Evolutionary conservation across 2,888 invertebrate species (phyloP), one percentile per base, ranked within the genome.

Genomic region (Drosophila nr. perissopoda): DNA sequence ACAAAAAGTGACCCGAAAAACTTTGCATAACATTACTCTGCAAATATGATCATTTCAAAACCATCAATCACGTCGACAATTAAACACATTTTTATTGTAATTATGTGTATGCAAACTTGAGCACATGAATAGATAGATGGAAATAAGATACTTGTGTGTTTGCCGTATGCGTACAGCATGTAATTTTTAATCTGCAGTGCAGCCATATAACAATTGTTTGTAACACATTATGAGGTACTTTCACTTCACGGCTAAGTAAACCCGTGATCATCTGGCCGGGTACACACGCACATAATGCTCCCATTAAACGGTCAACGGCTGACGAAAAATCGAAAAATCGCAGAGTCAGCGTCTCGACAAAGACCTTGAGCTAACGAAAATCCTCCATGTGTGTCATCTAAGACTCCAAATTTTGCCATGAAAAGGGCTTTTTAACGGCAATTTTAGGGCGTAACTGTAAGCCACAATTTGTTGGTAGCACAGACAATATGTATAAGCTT

Each of bases 11-110:
- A 66, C 59, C 51, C 54, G 25, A 69, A 72, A 68, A 67, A 60
- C 87, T 86, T 83, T 89, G 88, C 86, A 88, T 83, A 87, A 87
- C 77, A 76, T 87, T 90, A 87, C 88, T 64, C 73, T 49, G 88
- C 87, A 76, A 66, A 74, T 66, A 58, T 51, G 64, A 61, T 66
- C 63, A 74, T 51, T 54, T 60, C 18, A 42, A 62, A 60, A 62
- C 66, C 80, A 85, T 85, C 85, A 85, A 85, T 85, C 85, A 85
- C 52, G 67, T 40, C 56, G 62, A 65, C 75, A 89, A 89, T 87
- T 87, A 82, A 89, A 78, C 74, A 61, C 60, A 82, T 59, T 87
- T 87, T 75, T 71, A 89, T 82, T 89, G 75, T 82, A 87, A 87
- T 82, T 76, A 73, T 75, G 72, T 81, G 72, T 75, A 79, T 79